These are phyloP conservation scores for Sycophila texana DNA, from an alignment of 2,888 invertebrate species.

Conservation along the genomic window DNA sequence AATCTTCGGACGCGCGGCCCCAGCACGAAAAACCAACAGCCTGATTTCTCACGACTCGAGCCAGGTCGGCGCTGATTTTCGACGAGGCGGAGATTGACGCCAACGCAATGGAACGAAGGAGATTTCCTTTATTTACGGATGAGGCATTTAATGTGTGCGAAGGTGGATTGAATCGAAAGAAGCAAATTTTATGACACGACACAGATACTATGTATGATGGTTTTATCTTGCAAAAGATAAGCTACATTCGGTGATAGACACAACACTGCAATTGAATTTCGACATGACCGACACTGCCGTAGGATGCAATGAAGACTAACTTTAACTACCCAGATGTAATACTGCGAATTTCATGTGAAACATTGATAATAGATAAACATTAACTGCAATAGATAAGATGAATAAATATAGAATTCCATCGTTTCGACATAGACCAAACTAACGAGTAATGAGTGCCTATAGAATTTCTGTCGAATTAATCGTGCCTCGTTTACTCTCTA, in stretches of 20 bases:
- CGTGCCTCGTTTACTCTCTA: too few species aligned
- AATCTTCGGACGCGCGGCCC: constrained; percentile 24
- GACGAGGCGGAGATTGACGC: not conserved
- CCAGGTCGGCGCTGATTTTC: not conserved
- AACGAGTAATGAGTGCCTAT: too few species aligned
- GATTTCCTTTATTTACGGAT: too few species aligned
- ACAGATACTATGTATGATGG: not conserved
- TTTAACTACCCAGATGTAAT: not conserved
- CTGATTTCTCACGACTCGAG: not conserved
- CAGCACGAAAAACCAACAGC: constrained; percentile 51
- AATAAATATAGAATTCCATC: too few species aligned
- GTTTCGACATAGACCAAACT: too few species aligned
- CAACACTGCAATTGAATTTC: too few species aligned
- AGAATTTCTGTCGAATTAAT: too few species aligned
- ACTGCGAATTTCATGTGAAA: not conserved
- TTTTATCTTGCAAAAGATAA: too few species aligned
- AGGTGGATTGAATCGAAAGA: not conserved
- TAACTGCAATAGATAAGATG: too few species aligned
- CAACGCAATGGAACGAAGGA: not conserved
- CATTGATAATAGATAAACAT: not conserved
- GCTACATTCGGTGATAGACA: too few species aligned
- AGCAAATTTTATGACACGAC: not conserved
- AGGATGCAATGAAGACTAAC: not conserved
- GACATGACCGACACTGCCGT: not conserved
- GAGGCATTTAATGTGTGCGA: too few species aligned